These are phyloP conservation scores for Macrophya annulata DNA, from an alignment of 2,888 invertebrate species.

Conservation along the genomic window DNA sequence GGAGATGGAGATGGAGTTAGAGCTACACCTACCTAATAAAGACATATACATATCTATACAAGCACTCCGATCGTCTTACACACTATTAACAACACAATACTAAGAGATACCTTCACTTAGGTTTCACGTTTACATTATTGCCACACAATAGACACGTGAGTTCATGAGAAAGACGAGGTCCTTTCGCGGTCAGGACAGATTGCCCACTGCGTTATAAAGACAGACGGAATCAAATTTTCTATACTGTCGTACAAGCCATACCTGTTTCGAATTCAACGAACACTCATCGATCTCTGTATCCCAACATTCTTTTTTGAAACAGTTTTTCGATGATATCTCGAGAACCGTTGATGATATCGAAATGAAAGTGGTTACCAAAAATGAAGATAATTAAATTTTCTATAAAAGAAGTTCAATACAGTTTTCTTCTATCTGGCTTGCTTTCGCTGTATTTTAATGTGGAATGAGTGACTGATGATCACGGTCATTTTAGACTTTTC, in stretches of 20 bases:
- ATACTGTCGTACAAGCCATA: not conserved
- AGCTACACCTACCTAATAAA: constrained; percentile 29
- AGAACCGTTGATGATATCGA: too few relatives aligned
- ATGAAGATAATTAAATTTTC: too few relatives aligned
- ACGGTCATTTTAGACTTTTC: not conserved
- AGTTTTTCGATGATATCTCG: too few relatives aligned
- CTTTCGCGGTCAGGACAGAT: constrained; percentile 21
- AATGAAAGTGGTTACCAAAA: too few relatives aligned
- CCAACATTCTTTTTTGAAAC: not conserved
- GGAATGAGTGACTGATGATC: not conserved
- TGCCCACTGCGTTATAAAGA: constrained; percentile 2
- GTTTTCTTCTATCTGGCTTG: too few relatives aligned
- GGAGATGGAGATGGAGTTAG: constrained; percentile 32
- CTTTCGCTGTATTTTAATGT: too few relatives aligned
- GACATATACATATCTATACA: not conserved
- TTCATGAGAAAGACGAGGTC: constrained; percentile 5
- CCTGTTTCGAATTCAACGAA: not conserved
- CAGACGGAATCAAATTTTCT: not conserved
- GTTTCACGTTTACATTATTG: constrained; percentile 14
- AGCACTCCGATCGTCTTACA: constrained; percentile 26
- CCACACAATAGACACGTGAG: constrained; percentile 19
- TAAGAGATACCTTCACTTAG: constrained; percentile 24
- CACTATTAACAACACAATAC: not conserved
- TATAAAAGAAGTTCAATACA: too few relatives aligned
- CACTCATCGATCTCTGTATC: not conserved